Percentiles rank a stretch among this genome's conserved stretches.
These are phyloP conservation scores for Homalodisca vitripennis DNA, from an alignment of 1,140 invertebrate species.

Conservation along the genomic window DNA sequence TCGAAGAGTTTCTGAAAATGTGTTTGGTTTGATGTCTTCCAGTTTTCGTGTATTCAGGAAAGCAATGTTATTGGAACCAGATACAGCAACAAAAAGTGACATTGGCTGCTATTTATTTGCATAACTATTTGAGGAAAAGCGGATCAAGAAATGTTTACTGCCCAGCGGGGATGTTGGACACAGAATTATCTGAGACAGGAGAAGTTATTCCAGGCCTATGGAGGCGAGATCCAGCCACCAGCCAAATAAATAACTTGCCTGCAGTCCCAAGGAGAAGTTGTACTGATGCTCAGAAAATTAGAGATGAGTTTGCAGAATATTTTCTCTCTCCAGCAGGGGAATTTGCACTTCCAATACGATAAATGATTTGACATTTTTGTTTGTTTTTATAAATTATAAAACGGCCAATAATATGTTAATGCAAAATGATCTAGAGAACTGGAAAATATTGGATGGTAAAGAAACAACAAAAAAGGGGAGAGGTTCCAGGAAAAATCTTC, in stretches of 20 bases:
- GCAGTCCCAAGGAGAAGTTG: slow-evolving; percentile 35
- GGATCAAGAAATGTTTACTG: slow-evolving; percentile 31
- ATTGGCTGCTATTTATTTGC: slow-evolving; percentile 39
- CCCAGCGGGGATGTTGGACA: slow-evolving; percentile 35
- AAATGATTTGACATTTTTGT: slow-evolving; percentile 32
- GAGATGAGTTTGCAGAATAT: slow-evolving; percentile 39
- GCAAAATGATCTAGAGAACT: too few relatives aligned
- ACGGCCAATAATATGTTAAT: too few relatives aligned
- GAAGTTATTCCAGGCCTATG: slow-evolving; percentile 37
- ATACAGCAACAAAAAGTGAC: slow-evolving; percentile 42
- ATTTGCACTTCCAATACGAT: slow-evolving; percentile 36
- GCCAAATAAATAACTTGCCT: slow-evolving; percentile 24
- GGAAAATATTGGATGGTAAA: too few relatives aligned
- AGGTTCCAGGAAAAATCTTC: too few relatives aligned
- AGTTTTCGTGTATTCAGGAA: slow-evolving; percentile 48
- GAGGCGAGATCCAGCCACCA: slow-evolving; percentile 29
- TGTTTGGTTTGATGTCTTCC: slow-evolving; percentile 52
- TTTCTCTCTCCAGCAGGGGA: slow-evolving; percentile 34
- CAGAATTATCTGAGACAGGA: slow-evolving; percentile 31
- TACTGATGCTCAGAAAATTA: slow-evolving; percentile 34
- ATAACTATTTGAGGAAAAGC: slow-evolving; percentile 36
- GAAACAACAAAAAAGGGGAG: too few relatives aligned
- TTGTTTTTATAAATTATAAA: too few relatives aligned
- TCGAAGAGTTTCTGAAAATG: slow-evolving; percentile 52
- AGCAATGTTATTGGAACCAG: slow-evolving; percentile 42